These are phyloP conservation scores for Notospermus geniculatus DNA, from an alignment of 1,140 invertebrate genomes.

Conservation along the genomic window DNA sequence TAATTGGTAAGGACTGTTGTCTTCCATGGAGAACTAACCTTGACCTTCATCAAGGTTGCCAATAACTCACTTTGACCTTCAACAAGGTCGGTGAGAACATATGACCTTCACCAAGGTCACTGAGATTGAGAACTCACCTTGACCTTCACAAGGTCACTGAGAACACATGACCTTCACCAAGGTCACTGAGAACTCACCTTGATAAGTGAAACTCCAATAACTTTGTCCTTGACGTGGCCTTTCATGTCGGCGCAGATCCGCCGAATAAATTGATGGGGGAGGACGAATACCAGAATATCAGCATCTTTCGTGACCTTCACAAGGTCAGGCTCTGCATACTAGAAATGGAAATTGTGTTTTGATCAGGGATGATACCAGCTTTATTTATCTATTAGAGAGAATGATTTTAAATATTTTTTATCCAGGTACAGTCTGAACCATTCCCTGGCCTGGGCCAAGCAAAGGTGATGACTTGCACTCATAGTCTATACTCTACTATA, in stretches of 20 bases:
- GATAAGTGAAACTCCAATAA: conserved; percentile 89
- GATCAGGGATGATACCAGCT: not conserved
- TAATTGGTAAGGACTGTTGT: no score
- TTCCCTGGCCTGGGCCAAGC: no score
- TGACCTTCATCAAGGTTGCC: no score
- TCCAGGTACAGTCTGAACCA: not conserved
- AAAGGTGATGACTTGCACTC: no score
- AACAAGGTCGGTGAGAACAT: no score
- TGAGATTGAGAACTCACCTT: no score
- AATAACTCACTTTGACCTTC: no score
- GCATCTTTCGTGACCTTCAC: conserved; percentile 86
- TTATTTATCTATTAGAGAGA: not conserved
- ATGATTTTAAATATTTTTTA: not conserved
- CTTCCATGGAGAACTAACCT: no score
- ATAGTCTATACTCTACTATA: no score
- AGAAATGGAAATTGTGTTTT: conserved; percentile 11
- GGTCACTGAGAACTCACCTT: conserved; percentile 68
- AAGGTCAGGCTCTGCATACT: conserved; percentile 92
- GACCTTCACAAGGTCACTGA: no score
- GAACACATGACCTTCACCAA: no score
- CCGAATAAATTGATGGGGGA: conserved; percentile 96
- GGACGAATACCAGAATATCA: conserved; percentile 94
- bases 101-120: no score
- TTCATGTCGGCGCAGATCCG: conserved; percentile 79
- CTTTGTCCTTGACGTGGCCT: conserved; percentile 85